These are phyloP conservation scores for Teleogryllus oceanicus DNA, from an alignment of 2,888 invertebrate genomes.

Conservation along the genomic window DNA sequence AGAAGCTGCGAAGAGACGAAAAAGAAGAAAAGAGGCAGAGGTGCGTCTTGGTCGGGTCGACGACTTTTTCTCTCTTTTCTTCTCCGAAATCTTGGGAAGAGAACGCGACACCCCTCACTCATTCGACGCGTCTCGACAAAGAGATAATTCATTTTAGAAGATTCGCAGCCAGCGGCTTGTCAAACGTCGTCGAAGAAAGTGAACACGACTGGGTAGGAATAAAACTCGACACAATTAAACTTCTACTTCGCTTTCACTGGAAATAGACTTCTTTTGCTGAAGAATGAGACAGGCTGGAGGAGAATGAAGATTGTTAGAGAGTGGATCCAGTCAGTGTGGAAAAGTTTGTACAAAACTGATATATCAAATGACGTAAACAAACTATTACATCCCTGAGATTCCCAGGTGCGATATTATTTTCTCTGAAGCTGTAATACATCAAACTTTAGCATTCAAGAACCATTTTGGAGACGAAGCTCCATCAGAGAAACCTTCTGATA, in stretches of 20 bases:
- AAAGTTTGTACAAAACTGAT: too few species aligned
- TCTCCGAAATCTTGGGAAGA: not conserved
- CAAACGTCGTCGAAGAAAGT: not conserved
- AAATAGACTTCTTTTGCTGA: not conserved
- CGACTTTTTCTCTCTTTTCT: not conserved
- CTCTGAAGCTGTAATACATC: too few species aligned
- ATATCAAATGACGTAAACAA: too few species aligned
- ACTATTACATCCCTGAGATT: too few species aligned
- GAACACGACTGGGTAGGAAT: not conserved
- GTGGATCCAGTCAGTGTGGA: too few species aligned
- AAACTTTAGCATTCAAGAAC: too few species aligned
- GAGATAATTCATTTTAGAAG: conserved; percentile 3
- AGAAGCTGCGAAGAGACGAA: not conserved
- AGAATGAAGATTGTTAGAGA: too few species aligned
- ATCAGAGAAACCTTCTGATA: too few species aligned
- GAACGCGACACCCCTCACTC: not conserved
- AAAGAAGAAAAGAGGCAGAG: not conserved
- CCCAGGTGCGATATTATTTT: too few species aligned
- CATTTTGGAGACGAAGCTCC: too few species aligned
- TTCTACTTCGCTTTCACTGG: not conserved
- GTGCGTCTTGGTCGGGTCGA: not conserved
- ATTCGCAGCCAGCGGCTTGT: not conserved
- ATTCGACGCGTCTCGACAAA: not conserved
- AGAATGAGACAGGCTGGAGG: too few species aligned
- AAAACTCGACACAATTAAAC: conserved; percentile 6